Percentiles rank a stretch among this genome's conserved stretches.
Conservation (phyloP, 2,113 vertebrate genomes). For the Silurus asotus region DNA sequence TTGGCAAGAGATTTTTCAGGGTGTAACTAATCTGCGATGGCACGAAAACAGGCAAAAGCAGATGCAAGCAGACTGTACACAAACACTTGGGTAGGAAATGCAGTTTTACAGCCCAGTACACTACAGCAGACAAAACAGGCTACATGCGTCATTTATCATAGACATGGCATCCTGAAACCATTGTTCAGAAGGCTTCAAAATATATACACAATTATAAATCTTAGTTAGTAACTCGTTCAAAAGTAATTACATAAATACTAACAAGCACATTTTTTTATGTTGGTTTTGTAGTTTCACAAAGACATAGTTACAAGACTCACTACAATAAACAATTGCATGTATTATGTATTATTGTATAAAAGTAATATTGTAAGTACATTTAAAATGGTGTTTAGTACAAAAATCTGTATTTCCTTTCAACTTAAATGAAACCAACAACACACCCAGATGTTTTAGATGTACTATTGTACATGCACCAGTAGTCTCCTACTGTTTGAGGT, state of each 20-base stretch:
- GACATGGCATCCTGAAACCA: constrained; percentile 5
- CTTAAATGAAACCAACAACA: background rate
- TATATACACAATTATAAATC: background rate
- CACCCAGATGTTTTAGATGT: background rate
- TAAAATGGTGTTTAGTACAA: background rate
- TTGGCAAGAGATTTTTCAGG: constrained; percentile 63
- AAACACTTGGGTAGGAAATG: constrained; percentile 12
- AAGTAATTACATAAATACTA: background rate
- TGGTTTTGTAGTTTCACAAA: background rate
- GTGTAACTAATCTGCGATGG: constrained; percentile 64
- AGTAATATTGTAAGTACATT: background rate
- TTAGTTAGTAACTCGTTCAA: background rate
- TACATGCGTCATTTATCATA: constrained; percentile 9
- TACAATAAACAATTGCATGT: background rate
- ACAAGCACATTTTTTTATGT: background rate
- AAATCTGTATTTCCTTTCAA: background rate
- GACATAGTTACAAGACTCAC: background rate
- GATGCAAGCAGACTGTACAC: constrained; percentile 28
- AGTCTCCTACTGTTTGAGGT: background rate
- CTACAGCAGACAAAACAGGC: constrained; percentile 14
- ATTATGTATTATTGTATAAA: background rate
- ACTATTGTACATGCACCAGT: background rate
- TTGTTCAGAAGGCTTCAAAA: background rate
- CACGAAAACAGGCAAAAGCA: constrained; percentile 56
- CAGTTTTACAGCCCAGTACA: constrained; percentile 18